Conservation (phyloP, 1,140 invertebrate genomes). For the Brevipalpus yothersi region DNA sequence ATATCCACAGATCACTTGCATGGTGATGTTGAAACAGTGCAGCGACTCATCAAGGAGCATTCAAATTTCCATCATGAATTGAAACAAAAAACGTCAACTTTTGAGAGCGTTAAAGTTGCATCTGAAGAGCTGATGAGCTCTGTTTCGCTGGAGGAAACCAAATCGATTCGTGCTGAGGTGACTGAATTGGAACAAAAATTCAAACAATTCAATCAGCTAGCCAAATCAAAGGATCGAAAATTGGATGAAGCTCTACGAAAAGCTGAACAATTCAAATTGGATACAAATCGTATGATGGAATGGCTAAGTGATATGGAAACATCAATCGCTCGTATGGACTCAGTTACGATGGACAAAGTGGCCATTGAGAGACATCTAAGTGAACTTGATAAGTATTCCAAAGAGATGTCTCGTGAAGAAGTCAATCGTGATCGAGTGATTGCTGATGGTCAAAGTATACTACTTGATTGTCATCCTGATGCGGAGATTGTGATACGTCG, state of each 20-base stretch:
- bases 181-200: conserved; percentile 31
- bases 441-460: conserved; percentile 46
- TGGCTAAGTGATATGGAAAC: conserved; percentile 83
- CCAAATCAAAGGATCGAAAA: conserved; percentile 45
- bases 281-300: conserved; percentile 71
- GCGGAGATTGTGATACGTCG: conserved; percentile 79
- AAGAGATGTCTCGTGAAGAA: conserved; percentile 56
- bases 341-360: conserved; percentile 65
- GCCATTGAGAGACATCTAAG: conserved; percentile 53
- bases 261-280: conserved; percentile 75
- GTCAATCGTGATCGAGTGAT: conserved; percentile 62
- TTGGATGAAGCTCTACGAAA: conserved; percentile 53
- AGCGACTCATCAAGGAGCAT: conserved; percentile 69
- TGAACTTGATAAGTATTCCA: conserved; percentile 59
- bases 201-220: conserved; percentile 53
- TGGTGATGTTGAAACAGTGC: conserved; percentile 85
- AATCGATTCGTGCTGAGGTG: too few species aligned
- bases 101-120: too few species aligned
- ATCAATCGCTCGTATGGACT: not conserved
- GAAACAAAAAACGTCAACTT: conserved; percentile 31
- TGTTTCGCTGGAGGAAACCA: too few species aligned
- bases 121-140: too few species aligned
- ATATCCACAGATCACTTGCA: conserved; percentile 53
- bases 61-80: conserved; percentile 74
- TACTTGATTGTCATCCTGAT: conserved; percentile 75